Percentiles rank a stretch among this genome's conserved stretches.
These are phyloP conservation scores for Diaprepes abbreviatus DNA, from an alignment of 2,888 invertebrate species.

Conservation along the genomic window DNA sequence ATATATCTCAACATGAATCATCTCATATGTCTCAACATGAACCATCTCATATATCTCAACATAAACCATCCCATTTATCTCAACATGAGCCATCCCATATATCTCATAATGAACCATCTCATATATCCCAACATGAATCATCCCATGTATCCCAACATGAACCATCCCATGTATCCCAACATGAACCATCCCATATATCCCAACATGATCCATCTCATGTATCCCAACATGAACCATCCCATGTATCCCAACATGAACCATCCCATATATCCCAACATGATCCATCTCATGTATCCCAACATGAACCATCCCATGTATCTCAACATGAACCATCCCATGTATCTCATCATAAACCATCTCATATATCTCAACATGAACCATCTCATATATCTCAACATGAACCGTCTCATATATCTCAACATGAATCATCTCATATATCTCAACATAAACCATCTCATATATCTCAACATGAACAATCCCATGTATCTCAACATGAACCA, in stretches of 20 bases:
- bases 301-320: not conserved
- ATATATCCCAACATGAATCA: slow-evolving; percentile 4
- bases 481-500: not conserved
- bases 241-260: too few species aligned
- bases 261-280: too few species aligned
- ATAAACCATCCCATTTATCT: not conserved
- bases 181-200: too few species aligned
- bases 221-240: not conserved
- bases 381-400: slow-evolving; percentile 12
- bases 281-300: too few species aligned
- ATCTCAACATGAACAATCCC: not conserved
- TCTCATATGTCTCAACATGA: too few species aligned
- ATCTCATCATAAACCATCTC: not conserved
- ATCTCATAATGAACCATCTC: not conserved
- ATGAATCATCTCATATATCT: not conserved
- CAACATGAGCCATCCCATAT: not conserved
- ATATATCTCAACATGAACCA: not conserved
- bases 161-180: not conserved
- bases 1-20: not conserved
- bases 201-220: too few species aligned
- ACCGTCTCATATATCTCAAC: not conserved
- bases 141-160: not conserved
- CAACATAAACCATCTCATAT: not conserved
- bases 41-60: not conserved
- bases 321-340: too few species aligned